Evolutionary conservation across 2,888 invertebrate species (phyloP).

Genomic region (Heliconius hortense): DNA sequence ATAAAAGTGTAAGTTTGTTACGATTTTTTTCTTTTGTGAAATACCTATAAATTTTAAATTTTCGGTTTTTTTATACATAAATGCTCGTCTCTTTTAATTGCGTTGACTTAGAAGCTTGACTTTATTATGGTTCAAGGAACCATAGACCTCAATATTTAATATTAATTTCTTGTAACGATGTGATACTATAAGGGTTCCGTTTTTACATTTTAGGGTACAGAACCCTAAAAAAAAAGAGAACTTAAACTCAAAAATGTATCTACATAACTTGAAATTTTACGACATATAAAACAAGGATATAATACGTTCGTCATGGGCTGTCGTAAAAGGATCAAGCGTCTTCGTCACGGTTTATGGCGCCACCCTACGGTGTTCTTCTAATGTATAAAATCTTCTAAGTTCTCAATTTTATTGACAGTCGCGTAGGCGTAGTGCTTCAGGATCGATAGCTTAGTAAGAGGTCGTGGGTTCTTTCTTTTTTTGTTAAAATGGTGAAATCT

Average conservation of each 20-base stretch:
- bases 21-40: too few relatives aligned
- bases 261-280: conserved; percentile 57
- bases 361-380: conserved; percentile 19
- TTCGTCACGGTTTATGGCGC: conserved; percentile 54
- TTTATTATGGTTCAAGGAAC: too few relatives aligned
- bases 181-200: background rate
- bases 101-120: too few relatives aligned
- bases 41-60: too few relatives aligned
- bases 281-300: conserved; percentile 53
- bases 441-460: background rate
- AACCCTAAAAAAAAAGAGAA: background rate
- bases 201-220: background rate
- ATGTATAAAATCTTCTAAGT: background rate
- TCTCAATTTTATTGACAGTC: background rate
- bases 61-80: too few relatives aligned
- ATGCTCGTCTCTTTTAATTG: too few relatives aligned
- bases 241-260: conserved; percentile 53
- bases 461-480: background rate
- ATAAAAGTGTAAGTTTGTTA: too few relatives aligned
- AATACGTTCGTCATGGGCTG: conserved; percentile 45
- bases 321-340: conserved; percentile 69
- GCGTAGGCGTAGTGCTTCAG: background rate
- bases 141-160: too few relatives aligned
- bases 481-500: background rate
- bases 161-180: too few relatives aligned